These are phyloP conservation scores for Hemaris fuciformis DNA, from an alignment of 2,888 invertebrate genomes.

Conservation along the genomic window DNA sequence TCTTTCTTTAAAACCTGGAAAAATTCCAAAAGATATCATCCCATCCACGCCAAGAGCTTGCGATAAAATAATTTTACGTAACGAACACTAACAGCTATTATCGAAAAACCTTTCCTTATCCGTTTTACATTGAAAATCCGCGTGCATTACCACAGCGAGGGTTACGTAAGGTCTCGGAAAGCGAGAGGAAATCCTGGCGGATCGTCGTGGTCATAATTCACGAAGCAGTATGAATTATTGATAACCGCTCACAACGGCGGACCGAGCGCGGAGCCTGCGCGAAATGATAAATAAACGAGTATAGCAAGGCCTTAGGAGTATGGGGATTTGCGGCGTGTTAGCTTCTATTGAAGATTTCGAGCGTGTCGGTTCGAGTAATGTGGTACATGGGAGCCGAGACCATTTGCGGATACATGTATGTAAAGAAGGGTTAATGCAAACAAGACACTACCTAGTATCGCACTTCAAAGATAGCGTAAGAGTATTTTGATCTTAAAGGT, in stretches of 20 bases:
- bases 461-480: too few relatives aligned
- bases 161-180: slow-evolving; percentile 9
- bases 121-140: slow-evolving; percentile 11
- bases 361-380: not conserved
- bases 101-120: not conserved
- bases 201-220: slow-evolving; percentile 62
- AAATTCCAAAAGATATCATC: not conserved
- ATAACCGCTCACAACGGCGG: slow-evolving; percentile 40
- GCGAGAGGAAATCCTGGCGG: slow-evolving; percentile 51
- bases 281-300: slow-evolving; percentile 10
- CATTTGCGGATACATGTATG: not conserved
- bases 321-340: not conserved
- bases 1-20: not conserved
- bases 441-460: not conserved
- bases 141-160: slow-evolving; percentile 4
- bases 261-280: not conserved
- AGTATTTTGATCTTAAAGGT: too few relatives aligned
- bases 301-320: slow-evolving; percentile 1
- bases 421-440: not conserved
- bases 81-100: not conserved
- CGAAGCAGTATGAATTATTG: slow-evolving; percentile 64
- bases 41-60: not conserved
- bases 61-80: not conserved
- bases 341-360: not conserved
- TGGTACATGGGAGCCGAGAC: not conserved